These are phyloP conservation scores for Argentina silus DNA, from an alignment of 2,797 vertebrate species.

Conservation along the genomic window DNA sequence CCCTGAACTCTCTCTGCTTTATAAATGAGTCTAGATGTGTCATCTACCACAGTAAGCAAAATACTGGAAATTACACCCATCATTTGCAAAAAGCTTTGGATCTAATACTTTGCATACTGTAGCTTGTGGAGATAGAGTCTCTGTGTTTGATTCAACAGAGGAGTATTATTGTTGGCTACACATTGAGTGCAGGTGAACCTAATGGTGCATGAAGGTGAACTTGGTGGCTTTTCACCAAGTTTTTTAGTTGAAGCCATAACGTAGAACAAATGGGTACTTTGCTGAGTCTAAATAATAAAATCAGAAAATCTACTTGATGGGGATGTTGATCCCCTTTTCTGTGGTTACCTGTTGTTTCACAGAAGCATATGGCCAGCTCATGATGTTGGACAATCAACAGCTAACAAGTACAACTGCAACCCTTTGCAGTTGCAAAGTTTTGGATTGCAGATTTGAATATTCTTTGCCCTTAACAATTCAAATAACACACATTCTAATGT, in stretches of 20 bases:
- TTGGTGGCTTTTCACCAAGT: slow-evolving; percentile 32
- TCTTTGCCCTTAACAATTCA: too few relatives aligned
- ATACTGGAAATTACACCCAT: neutral
- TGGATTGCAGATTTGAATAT: too few relatives aligned
- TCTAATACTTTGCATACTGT: slow-evolving; percentile 15
- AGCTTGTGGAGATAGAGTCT: neutral
- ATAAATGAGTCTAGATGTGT: neutral
- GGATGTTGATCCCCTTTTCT: too few relatives aligned
- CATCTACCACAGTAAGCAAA: neutral
- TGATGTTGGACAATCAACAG: too few relatives aligned
- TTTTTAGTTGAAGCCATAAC: neutral
- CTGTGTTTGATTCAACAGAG: neutral
- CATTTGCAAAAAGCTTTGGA: neutral
- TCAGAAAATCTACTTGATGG: neutral
- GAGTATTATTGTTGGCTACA: neutral
- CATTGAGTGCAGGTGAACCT: neutral
- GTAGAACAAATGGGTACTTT: neutral
- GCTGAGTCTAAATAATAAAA: too few relatives aligned
- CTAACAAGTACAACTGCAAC: too few relatives aligned
- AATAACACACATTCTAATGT: too few relatives aligned
- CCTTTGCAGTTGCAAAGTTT: too few relatives aligned
- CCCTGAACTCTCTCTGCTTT: neutral
- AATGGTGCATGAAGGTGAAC: slow-evolving; percentile 34
- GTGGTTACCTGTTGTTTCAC: too few relatives aligned
- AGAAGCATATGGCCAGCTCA: too few relatives aligned